Evolutionary conservation across 2,113 vertebrate species (phyloP).

Genomic region (Oncorhynchus nerka): DNA sequence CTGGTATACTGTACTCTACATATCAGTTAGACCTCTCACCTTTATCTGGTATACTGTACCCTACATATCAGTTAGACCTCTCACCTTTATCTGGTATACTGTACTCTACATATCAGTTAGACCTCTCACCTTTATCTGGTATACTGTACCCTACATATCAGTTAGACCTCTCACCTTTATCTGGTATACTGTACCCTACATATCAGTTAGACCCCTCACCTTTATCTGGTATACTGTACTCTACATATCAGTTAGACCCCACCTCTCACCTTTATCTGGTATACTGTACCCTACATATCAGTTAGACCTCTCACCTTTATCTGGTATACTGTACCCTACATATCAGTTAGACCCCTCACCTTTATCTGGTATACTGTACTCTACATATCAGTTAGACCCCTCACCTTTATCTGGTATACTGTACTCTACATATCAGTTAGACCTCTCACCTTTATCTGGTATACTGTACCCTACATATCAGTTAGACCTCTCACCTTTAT

Average conservation of each 20-base stretch:
- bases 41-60: no score
- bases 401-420: slow-evolving; percentile 77
- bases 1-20: no score
- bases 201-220: neutral
- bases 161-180: no score
- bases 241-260: neutral
- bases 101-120: no score
- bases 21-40: no score
- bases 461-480: slow-evolving; percentile 59
- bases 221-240: slow-evolving; percentile 70
- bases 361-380: slow-evolving; percentile 77
- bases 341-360: neutral
- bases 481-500: neutral
- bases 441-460: slow-evolving; percentile 65
- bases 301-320: neutral
- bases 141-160: no score
- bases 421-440: no score
- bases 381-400: no score
- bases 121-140: no score
- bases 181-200: no score
- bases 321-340: slow-evolving; percentile 77
- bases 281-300: slow-evolving; percentile 60
- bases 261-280: slow-evolving; percentile 66
- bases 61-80: no score
- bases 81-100: no score